Evolutionary conservation across 2,888 invertebrate species (phyloP), one percentile per base, ranked within the genome.

Genomic region (Frankliniella fusca): DNA sequence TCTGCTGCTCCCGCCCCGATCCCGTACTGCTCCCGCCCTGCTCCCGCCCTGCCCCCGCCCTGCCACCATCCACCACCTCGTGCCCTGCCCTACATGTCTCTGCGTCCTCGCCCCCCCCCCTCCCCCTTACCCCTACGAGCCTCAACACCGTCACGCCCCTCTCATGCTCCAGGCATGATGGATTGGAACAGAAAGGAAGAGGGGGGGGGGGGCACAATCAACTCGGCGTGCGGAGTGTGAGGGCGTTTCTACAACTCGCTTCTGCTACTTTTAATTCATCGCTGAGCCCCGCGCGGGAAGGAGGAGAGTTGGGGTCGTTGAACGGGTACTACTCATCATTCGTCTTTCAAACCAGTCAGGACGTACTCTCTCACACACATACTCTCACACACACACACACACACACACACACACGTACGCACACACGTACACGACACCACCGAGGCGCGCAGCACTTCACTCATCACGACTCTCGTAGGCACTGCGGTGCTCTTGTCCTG

Each of bases 141-240:
- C n/a, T n/a, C n/a, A n/a, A n/a, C n/a, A n/a, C n/a, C n/a, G n/a
- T n/a, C 70, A 7, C 23, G 7, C 70, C 70, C 23, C 27, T 76
- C 70, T 76, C 70, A 76, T 27, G 70, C 70, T 76, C 70, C 38
- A 38, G 27, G 23, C 70, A 76, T 76, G 70, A 76, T 76, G 70
- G 70, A 76, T 76, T 76, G 70, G 70, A 12, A 8, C 70, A 23
- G 61, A 27, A 76, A 12, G 38, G 38, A 5, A 3, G 38, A 5
- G 38, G 38, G 38, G 2, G 38, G 38, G 38, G 38, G 5, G 38
- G 38, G 38, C 3, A 3, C 38, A 38, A 38, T 15, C 18, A 61
- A 61, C 18, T 27, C 70, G 70, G 27, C 70, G 23, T 5, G 70
- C n/a, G 11, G 70, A n/a, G 70, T 9, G 38, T 38, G 38, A 12